phyloP scores from a whole-genome alignment of 53 echinoderm and acorn worm species.

The Echinarachnius parma region DNA sequence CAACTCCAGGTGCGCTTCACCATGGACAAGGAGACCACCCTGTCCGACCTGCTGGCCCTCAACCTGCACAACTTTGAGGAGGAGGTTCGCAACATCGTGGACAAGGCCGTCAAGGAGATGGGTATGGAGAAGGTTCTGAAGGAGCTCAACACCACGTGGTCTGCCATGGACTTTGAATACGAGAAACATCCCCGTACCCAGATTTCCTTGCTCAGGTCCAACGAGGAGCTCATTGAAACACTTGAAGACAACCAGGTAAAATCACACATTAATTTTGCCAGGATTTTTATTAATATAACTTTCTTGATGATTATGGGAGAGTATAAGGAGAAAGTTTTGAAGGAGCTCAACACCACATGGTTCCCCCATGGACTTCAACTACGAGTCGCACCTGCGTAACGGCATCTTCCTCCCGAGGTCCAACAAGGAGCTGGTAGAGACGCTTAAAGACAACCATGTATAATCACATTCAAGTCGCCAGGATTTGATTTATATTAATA shows the following conservation, averaged over 20 bases:
- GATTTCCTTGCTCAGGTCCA: conserved; percentile 71
- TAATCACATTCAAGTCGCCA: not conserved
- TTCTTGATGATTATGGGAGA: not conserved
- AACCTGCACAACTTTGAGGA: conserved; percentile 99
- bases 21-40: conserved; percentile 91
- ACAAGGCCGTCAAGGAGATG: conserved; percentile 99
- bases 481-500: not conserved
- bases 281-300: not conserved
- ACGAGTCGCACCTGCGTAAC: conserved; percentile 83
- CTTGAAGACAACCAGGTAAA: conserved; percentile 96
- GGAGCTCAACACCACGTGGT: conserved; percentile 94
- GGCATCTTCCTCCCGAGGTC: conserved; percentile 69
- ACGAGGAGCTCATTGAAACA: conserved; percentile 95
- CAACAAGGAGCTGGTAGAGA: conserved; percentile 94
- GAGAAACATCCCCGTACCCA: conserved; percentile 80
- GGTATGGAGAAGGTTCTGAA: conserved; percentile 99
- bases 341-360: conserved; percentile 95
- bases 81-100: conserved; percentile 97
- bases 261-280: not conserved
- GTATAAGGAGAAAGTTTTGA: conserved; percentile 78
- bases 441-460: conserved; percentile 97
- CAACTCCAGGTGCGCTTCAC: conserved; percentile 71
- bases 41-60: conserved; percentile 87
- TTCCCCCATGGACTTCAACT: conserved; percentile 97
- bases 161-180: conserved; percentile 98